Evolutionary conservation across 2,797 vertebrate species (phyloP).

Genomic region (Sciaenops ocellatus): DNA sequence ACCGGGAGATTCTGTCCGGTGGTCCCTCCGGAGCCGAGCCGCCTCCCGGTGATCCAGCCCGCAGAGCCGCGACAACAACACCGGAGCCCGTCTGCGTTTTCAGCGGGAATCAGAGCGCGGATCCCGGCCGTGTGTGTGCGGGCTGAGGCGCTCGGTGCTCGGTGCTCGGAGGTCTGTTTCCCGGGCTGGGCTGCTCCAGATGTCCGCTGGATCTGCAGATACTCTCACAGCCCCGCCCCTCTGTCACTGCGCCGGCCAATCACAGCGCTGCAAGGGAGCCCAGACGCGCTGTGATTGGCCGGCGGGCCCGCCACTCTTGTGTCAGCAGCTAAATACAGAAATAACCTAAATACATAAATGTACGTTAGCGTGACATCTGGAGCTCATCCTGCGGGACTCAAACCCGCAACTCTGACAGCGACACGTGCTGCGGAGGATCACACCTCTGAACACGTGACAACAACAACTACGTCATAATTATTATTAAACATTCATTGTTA

Average conservation of each 20-base stretch:
- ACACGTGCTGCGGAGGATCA: not conserved
- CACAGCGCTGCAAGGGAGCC: not conserved
- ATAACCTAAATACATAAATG: slow-evolving; percentile 72
- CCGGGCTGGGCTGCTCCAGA: slow-evolving; percentile 68
- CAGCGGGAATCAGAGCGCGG: not conserved
- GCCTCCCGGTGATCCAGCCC: slow-evolving; percentile 15
- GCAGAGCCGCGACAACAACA: not conserved
- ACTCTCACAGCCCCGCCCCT: slow-evolving; percentile 63
- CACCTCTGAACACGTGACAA: not conserved
- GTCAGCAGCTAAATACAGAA: slow-evolving; percentile 66
- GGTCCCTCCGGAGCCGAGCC: slow-evolving; percentile 15
- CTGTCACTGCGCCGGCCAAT: slow-evolving; percentile 44
- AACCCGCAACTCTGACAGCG: slow-evolving; percentile 32
- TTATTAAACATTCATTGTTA: too few species aligned
- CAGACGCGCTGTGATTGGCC: slow-evolving; percentile 41
- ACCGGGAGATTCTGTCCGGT: slow-evolving; percentile 12
- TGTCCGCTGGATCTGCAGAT: slow-evolving; percentile 72
- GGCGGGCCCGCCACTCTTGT: slow-evolving; percentile 23
- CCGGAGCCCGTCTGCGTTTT: slow-evolving; percentile 5
- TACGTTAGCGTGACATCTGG: slow-evolving; percentile 57
- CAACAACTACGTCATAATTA: too few species aligned
- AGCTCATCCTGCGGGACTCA: slow-evolving; percentile 57
- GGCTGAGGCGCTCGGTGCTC: not conserved
- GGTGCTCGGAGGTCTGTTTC: slow-evolving; percentile 29
- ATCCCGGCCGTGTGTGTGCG: not conserved